Base-by-base conservation (phyloP, 1,140 invertebrate genomes). In the Belonocnema kinseyi region DNA sequence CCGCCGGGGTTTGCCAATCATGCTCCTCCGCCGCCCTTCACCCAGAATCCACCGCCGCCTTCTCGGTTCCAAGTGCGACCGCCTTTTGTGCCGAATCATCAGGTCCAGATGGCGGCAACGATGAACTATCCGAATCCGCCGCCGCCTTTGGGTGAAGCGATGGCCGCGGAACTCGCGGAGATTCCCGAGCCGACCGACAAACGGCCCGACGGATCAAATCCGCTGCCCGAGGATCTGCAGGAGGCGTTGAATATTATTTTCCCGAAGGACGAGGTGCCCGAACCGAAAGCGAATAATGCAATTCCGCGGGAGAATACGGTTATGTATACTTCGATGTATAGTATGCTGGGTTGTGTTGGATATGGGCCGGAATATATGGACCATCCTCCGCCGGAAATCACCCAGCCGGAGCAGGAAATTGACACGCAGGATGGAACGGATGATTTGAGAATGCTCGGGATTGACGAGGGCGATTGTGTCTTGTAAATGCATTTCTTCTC, bases 221-320 rank as follows among this genome's bases (percentile, higher is more conserved):
- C 90, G 7, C 80, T 94, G 11, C 94, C 94, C 1, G 92, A 94
- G 77, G 95, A 95, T 89, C 90, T 95, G 66, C 94, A 95, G 81
- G 94, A 94, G 61, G 94, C 95, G 0, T 88, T 95, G 5, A 93
- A 95, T 82, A 95, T 95, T 10, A 95, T 95, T 75, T 95, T 95
- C 79, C 94, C 94, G 0, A 89, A 89, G n/a, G 86, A 87, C 46
- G 85, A 89, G 81, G 85, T 8, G 73, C 76, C 2, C 85, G 88
- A 0, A 19, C 58, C 2, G n/a, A 71, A 50, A 3, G 82, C 80
- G 26, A 87, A 71, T 26, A 26, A 26, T 26, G 1, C 21, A 26
- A 26, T 26, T 50, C 85, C 87, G 1, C 79, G 85, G 11, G 89
- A 91, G 2, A 90, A 83, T 40, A 77, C 75, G 1, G 84, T 91